These are phyloP conservation scores for Parnassius orleans DNA, from an alignment of 2,888 invertebrate species.

Conservation along the genomic window DNA sequence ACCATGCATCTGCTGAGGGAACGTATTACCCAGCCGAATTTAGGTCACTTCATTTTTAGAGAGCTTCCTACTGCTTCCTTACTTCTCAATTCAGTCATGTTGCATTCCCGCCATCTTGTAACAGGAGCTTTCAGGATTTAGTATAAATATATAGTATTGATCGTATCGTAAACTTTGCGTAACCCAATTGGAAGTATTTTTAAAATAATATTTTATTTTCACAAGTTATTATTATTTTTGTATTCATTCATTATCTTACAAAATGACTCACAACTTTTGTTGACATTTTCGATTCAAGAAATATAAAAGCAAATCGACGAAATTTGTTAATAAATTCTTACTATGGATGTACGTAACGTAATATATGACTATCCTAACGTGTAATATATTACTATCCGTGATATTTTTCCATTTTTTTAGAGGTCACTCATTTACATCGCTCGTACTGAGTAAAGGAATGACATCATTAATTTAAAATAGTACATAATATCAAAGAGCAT, in stretches of 20 bases:
- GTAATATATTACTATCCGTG: background rate
- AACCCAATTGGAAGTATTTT: conserved; percentile 59
- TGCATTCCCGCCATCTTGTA: conserved; percentile 77
- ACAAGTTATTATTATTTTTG: conserved; percentile 17
- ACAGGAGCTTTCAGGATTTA: conserved; percentile 72
- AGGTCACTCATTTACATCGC: conserved; percentile 52
- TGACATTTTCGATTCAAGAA: conserved; percentile 47
- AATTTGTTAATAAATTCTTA: background rate
- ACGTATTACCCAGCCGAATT: conserved; percentile 69
- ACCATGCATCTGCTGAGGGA: conserved; percentile 72
- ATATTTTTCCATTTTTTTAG: background rate
- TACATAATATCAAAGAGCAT: conserved; percentile 45
- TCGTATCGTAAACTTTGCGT: conserved; percentile 66
- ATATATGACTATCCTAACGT: conserved; percentile 2
- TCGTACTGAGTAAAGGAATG: conserved; percentile 43
- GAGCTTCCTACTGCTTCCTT: conserved; percentile 51
- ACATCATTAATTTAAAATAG: conserved; percentile 78
- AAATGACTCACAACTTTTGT: conserved; percentile 47
- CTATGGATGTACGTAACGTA: background rate
- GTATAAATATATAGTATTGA: conserved; percentile 63
- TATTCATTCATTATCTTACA: conserved; percentile 31
- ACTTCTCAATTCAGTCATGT: conserved; percentile 51
- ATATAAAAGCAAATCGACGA: background rate
- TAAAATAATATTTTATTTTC: conserved; percentile 35
- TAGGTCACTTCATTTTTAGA: conserved; percentile 51